phyloP scores from a whole-genome alignment of 1,140 invertebrate genomes.

The Bombus waltoni region DNA sequence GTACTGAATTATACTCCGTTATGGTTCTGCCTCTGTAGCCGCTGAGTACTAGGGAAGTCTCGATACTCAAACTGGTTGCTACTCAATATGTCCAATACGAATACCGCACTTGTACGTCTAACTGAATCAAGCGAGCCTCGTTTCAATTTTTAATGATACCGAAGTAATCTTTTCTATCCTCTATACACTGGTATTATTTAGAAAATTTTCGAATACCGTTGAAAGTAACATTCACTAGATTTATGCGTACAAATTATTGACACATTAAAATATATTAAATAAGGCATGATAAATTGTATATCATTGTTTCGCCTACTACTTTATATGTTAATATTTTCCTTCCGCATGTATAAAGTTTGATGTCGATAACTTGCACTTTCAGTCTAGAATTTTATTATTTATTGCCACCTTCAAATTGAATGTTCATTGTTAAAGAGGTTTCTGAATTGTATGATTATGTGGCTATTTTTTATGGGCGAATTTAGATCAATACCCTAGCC shows the following conservation, averaged over 20 bases:
- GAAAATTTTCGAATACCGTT: background rate
- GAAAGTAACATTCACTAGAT: background rate
- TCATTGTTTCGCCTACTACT: too few species aligned
- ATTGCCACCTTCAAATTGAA: background rate
- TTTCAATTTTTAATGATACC: background rate
- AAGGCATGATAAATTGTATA: background rate
- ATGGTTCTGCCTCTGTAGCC: conserved; percentile 75
- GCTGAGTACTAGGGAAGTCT: conserved; percentile 68
- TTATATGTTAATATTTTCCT: background rate
- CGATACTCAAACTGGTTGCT: conserved; percentile 64
- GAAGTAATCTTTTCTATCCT: too few species aligned
- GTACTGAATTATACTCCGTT: conserved; percentile 79
- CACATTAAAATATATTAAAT: background rate
- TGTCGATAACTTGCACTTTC: background rate
- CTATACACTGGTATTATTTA: background rate
- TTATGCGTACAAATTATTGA: background rate
- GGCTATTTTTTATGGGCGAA: conserved; percentile 48
- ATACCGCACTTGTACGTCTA: conserved; percentile 60
- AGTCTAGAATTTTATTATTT: too few species aligned
- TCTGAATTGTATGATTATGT: conserved; percentile 1
- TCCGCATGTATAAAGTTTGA: background rate
- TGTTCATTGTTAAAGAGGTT: background rate
- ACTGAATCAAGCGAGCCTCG: conserved; percentile 63
- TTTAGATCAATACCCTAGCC: conserved; percentile 31
- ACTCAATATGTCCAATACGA: conserved; percentile 76